Base-by-base conservation (phyloP, 2,113 vertebrate species). In the Agapornis roseicollis region DNA sequence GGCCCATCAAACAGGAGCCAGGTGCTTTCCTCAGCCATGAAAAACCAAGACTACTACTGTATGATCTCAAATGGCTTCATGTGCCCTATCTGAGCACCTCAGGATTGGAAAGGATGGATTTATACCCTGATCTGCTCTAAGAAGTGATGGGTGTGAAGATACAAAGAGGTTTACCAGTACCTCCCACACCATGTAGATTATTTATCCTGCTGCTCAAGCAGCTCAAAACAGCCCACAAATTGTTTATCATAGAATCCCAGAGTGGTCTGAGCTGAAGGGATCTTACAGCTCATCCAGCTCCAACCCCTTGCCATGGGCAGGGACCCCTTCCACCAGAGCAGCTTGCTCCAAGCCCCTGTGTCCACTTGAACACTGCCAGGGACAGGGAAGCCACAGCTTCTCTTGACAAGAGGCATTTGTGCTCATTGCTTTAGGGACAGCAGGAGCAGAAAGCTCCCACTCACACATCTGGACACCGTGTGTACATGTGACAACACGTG, bases 401-500 rank as follows among this genome's bases (percentile, higher is more conserved):
- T 24, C 56, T 35, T 9, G 33, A 23, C 56, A 58, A 58, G 56
- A 24, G 37, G 14, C 3, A 15, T 76, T 44, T 28, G 28, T 64
- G 49, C 8, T 56, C 37, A 11, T 19, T 14, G 4, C 37, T 41
- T 58, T 15, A 33, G 73, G 3, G 5, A 17, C 35, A 39, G 47
- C 25, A 13, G 19, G 4, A 44, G 58, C 64, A n/a, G 42, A 35
- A 49, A n/a, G 56, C 35, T 53, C 49, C 29, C 2, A 0, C 19
- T 31, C n/a, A 8, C 2, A 27, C 46, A 2, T 10, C 10, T 2
- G 72, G 63, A 47, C 72, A 22, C 12, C 27, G 14, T 0, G 6
- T 6, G 12, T 13, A 4, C 1, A 13, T 16, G 0, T 0, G 42
- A 35, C 2, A 2, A 55, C 47, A 42, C 0, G 1, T 4, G 15